Conservation (phyloP, 2,797 vertebrate genomes). For the Oryzias dopingdopingensis region DNA sequence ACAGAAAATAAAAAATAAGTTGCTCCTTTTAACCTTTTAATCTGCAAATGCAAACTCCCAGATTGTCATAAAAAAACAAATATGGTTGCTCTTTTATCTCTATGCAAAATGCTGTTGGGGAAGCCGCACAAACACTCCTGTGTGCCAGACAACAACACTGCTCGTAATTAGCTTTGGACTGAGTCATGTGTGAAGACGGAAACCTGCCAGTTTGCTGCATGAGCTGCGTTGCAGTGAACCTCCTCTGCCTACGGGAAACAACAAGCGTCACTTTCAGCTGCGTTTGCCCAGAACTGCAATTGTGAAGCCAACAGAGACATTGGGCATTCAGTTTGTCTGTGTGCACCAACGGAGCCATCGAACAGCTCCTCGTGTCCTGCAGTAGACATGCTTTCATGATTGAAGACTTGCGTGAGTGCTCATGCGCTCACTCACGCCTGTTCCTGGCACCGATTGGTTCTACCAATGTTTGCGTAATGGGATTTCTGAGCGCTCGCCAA, state of each 20-base stretch:
- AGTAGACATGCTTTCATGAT: slow-evolving; percentile 3
- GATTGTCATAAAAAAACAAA: neutral
- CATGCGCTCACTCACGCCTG: slow-evolving; percentile 6
- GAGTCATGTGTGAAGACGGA: slow-evolving; percentile 52
- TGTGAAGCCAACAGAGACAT: slow-evolving; percentile 28
- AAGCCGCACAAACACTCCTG: slow-evolving; percentile 22
- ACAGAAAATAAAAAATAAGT: too few species aligned
- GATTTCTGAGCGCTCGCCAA: slow-evolving; percentile 16
- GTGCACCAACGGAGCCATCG: neutral
- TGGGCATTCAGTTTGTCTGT: neutral
- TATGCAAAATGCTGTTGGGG: slow-evolving; percentile 6
- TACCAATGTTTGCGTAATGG: slow-evolving; percentile 23
- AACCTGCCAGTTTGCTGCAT: slow-evolving; percentile 54
- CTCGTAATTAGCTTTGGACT: slow-evolving; percentile 40
- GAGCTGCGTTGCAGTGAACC: slow-evolving; percentile 34
- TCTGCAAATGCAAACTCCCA: neutral
- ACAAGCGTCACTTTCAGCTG: slow-evolving; percentile 49
- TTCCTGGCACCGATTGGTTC: slow-evolving; percentile 11
- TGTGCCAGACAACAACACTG: slow-evolving; percentile 36
- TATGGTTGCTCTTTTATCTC: neutral
- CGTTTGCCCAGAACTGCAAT: slow-evolving; percentile 30
- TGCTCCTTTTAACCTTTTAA: too few species aligned
- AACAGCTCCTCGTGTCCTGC: slow-evolving; percentile 7
- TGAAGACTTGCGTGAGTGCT: slow-evolving; percentile 6
- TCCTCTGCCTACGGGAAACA: slow-evolving; percentile 54